Evolutionary conservation across 2,113 vertebrate species (phyloP).

Genomic region (Sylvia atricapilla): DNA sequence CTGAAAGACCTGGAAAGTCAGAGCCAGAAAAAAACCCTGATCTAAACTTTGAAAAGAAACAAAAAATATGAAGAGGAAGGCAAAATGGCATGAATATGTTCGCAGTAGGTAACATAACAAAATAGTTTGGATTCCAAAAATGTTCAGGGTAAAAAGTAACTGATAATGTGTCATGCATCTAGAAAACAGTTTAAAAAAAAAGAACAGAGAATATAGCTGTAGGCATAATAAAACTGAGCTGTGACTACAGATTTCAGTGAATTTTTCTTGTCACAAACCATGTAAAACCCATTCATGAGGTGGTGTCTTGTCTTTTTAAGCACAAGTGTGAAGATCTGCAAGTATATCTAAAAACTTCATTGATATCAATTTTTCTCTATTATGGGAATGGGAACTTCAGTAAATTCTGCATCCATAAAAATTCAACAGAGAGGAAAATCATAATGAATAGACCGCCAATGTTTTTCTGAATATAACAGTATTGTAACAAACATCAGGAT

Average conservation of each 20-base stretch:
- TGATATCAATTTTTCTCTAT: background rate
- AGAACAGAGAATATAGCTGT: background rate
- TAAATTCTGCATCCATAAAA: background rate
- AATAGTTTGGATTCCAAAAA: background rate
- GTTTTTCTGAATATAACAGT: background rate
- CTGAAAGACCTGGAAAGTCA: background rate
- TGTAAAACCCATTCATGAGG: conserved; percentile 20
- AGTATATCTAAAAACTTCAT: background rate
- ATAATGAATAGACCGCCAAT: background rate
- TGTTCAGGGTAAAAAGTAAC: background rate
- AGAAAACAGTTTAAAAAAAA: conserved; percentile 13
- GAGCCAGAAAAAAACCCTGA: background rate
- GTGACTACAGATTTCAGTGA: conserved; percentile 36
- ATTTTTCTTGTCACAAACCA: background rate
- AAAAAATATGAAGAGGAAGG: background rate
- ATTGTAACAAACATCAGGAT: background rate
- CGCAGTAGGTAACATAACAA: background rate
- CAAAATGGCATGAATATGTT: background rate
- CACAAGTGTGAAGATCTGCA: background rate
- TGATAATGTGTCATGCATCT: background rate
- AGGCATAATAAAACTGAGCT: background rate
- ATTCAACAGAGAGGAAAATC: background rate
- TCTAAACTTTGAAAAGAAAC: background rate
- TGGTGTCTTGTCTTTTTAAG: background rate
- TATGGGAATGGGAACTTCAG: background rate